These are phyloP conservation scores for Amblyteles armatorius DNA, from an alignment of 2,888 invertebrate genomes.

Conservation along the genomic window DNA sequence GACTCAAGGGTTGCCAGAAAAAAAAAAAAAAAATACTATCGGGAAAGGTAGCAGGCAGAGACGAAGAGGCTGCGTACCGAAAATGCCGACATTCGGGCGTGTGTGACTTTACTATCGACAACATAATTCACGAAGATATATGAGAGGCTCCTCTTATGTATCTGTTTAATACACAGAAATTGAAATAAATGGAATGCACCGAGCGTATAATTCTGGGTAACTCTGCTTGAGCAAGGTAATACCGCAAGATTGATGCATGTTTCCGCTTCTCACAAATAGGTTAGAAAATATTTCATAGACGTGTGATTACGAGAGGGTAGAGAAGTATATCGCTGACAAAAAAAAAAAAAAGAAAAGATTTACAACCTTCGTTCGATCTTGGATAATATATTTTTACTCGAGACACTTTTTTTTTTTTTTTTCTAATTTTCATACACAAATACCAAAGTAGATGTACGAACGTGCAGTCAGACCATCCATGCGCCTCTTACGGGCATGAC, in stretches of 20 bases:
- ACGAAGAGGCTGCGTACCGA: constrained; percentile 63
- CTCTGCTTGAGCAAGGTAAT: constrained; percentile 75
- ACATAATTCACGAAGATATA: constrained; percentile 60
- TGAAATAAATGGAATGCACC: constrained; percentile 74
- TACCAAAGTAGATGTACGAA: background rate
- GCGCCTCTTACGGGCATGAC: background rate
- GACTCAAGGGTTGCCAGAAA: background rate
- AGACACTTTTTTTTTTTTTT: background rate
- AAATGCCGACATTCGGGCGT: constrained; percentile 78
- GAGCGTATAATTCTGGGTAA: constrained; percentile 71
- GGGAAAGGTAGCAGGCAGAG: constrained; percentile 22
- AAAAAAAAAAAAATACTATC: constrained; percentile 37
- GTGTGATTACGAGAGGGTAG: constrained; percentile 1
- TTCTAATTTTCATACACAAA: background rate
- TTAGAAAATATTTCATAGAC: constrained; percentile 70
- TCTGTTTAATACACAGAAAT: constrained; percentile 73
- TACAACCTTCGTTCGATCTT: background rate
- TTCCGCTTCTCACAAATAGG: constrained; percentile 70
- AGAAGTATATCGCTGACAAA: background rate
- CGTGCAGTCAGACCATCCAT: background rate
- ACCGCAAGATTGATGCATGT: constrained; percentile 56
- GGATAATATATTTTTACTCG: background rate
- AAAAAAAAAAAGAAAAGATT: background rate
- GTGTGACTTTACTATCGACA: constrained; percentile 75
- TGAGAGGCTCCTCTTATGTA: constrained; percentile 73